Conservation (phyloP, 1,140 invertebrate species). For the Lasioglossum baleicum region DNA sequence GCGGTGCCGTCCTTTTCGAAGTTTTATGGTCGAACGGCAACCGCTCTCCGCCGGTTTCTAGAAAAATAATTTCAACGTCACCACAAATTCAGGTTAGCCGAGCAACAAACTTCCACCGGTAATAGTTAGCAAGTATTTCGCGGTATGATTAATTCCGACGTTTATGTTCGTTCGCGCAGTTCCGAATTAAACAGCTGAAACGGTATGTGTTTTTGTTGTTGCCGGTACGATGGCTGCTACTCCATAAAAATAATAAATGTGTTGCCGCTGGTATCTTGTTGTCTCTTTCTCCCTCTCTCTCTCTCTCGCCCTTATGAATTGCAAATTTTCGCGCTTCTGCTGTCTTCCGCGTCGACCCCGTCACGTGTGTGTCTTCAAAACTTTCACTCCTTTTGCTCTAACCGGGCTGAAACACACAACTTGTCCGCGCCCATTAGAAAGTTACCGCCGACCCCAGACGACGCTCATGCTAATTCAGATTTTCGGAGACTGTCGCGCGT, state of each 20-base stretch:
- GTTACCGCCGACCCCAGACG: neutral
- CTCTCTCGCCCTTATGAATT: conserved; percentile 44
- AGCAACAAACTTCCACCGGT: conserved; percentile 7
- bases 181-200: conserved; percentile 47
- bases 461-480: neutral
- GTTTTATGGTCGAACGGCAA: too few relatives aligned
- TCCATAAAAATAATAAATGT: conserved; percentile 54
- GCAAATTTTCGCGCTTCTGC: conserved; percentile 43
- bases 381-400: conserved; percentile 16
- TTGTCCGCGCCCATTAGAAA: neutral
- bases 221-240: conserved; percentile 5
- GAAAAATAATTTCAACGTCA: conserved; percentile 11
- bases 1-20: neutral
- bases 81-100: conserved; percentile 8
- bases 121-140: conserved; percentile 10
- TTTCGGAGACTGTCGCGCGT: too few relatives aligned
- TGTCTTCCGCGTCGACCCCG: conserved; percentile 13
- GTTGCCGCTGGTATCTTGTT: neutral
- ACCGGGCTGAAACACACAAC: neutral
- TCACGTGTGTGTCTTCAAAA: conserved; percentile 12
- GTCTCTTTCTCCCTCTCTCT: too few relatives aligned
- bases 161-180: conserved; percentile 36
- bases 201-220: conserved; percentile 46
- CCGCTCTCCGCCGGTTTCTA: neutral
- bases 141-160: conserved; percentile 36